phyloP scores from a whole-genome alignment of 2,888 invertebrate species.

The Melanotus villosus region DNA sequence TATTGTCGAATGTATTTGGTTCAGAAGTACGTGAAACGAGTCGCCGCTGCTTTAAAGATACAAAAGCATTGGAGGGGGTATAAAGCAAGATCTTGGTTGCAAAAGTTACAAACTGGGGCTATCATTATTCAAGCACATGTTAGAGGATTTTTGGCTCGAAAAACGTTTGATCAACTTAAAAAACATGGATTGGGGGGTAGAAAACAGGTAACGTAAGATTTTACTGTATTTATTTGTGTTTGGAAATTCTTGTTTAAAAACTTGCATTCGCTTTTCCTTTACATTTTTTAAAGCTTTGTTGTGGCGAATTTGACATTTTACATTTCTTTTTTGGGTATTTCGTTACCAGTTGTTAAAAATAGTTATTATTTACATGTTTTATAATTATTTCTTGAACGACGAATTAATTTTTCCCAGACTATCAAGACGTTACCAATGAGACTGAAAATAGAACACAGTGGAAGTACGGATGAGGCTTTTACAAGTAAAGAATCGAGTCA shows the following conservation, averaged over 20 bases:
- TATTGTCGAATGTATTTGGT: constrained; percentile 78
- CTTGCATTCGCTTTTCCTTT: too few relatives aligned
- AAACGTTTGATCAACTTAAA: constrained; percentile 54
- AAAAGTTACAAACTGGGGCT: constrained; percentile 73
- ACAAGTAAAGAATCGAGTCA: constrained; percentile 71
- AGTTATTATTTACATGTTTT: too few relatives aligned
- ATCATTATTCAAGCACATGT: constrained; percentile 81
- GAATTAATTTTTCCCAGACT: too few relatives aligned
- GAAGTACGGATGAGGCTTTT: constrained; percentile 70
- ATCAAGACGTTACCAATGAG: constrained; percentile 66
- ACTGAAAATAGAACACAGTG: constrained; percentile 56
- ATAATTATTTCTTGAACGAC: too few relatives aligned
- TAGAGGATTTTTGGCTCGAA: constrained; percentile 77
- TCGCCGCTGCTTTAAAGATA: constrained; percentile 76
- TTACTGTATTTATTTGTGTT: too few relatives aligned
- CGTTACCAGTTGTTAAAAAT: too few relatives aligned
- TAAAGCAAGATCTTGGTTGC: constrained; percentile 77
- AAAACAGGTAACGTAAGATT: constrained; percentile 43
- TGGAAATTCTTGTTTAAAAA: too few relatives aligned
- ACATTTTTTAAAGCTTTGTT: too few relatives aligned
- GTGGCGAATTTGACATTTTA: too few relatives aligned
- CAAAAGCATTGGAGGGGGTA: constrained; percentile 86
- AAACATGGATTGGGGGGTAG: constrained; percentile 25
- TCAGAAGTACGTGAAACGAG: constrained; percentile 71
- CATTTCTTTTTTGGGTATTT: too few relatives aligned